Evolutionary conservation across 2,888 invertebrate species (phyloP).

Genomic region (Pemphredon lugubris): DNA sequence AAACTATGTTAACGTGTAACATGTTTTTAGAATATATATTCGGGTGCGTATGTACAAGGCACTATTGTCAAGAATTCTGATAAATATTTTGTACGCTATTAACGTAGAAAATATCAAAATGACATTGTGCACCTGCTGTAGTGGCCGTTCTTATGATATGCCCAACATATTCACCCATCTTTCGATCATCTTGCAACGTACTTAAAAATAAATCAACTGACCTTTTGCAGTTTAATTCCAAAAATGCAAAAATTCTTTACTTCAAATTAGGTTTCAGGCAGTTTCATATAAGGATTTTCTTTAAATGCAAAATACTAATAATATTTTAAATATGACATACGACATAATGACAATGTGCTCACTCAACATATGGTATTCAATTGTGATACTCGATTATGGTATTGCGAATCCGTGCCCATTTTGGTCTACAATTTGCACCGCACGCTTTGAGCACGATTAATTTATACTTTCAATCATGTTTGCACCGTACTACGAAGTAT

Average conservation of each 20-base stretch:
- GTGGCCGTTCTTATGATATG: conserved; percentile 45
- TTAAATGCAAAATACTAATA: too few species aligned
- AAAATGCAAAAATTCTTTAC: too few species aligned
- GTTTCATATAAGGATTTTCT: too few species aligned
- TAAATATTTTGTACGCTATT: conserved; percentile 19
- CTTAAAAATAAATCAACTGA: conserved; percentile 8
- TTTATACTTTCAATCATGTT: conserved; percentile 12
- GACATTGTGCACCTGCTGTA: conserved; percentile 10
- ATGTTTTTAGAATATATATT: conserved; percentile 32
- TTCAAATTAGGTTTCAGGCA: too few species aligned
- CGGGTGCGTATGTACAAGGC: conserved; percentile 60
- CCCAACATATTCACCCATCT: conserved; percentile 31
- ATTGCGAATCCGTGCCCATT: background rate
- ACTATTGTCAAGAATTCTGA: conserved; percentile 56
- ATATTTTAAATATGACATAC: too few species aligned
- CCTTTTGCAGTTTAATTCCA: conserved; percentile 28
- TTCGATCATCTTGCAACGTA: conserved; percentile 23
- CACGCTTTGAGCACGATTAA: background rate
- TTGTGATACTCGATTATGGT: too few species aligned
- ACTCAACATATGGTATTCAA: too few species aligned
- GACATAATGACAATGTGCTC: too few species aligned
- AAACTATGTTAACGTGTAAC: conserved; percentile 37
- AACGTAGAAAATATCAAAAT: conserved; percentile 32
- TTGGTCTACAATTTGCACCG: background rate
- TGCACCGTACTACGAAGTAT: background rate